A percentile compares a stretch with the other conserved stretches of the same genome.
phyloP scores from a whole-genome alignment of 2,888 invertebrate species.

The Adelphocoris suturalis region DNA sequence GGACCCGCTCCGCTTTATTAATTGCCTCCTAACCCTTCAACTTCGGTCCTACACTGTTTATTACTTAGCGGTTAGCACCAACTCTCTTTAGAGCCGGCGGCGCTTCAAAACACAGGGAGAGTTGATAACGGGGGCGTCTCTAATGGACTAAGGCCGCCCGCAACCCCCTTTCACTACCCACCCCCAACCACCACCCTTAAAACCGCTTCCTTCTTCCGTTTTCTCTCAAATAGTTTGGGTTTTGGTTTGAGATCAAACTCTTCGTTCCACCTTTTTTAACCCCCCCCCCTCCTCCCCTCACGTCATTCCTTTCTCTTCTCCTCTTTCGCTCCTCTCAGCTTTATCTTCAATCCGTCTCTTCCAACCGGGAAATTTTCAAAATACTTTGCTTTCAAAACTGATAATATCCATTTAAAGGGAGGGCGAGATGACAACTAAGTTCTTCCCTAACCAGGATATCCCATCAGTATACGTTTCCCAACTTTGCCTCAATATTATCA shows the following conservation, averaged over 20 bases:
- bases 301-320: too few relatives aligned
- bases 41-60: conserved; percentile 73
- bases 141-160: conserved; percentile 56
- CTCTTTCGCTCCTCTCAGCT: neutral
- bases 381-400: conserved; percentile 65
- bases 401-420: conserved; percentile 37
- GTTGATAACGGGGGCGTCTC: conserved; percentile 67
- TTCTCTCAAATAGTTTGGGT: conserved; percentile 58
- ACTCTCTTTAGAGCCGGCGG: conserved; percentile 69
- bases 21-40: conserved; percentile 70
- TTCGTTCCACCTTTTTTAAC: conserved; percentile 12
- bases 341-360: conserved; percentile 22
- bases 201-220: conserved; percentile 59
- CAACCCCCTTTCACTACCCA: neutral
- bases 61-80: conserved; percentile 72
- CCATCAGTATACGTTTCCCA: conserved; percentile 5
- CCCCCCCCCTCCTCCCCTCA: neutral
- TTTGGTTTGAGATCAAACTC: conserved; percentile 54
- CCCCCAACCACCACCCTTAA: conserved; percentile 28
- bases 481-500: conserved; percentile 50
- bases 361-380: conserved; percentile 11
- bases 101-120: conserved; percentile 67
- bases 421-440: conserved; percentile 6
- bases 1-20: conserved; percentile 57
- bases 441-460: neutral